Conservation (phyloP, 2,113 vertebrate species). For the Oreochromis tanganicae region DNA sequence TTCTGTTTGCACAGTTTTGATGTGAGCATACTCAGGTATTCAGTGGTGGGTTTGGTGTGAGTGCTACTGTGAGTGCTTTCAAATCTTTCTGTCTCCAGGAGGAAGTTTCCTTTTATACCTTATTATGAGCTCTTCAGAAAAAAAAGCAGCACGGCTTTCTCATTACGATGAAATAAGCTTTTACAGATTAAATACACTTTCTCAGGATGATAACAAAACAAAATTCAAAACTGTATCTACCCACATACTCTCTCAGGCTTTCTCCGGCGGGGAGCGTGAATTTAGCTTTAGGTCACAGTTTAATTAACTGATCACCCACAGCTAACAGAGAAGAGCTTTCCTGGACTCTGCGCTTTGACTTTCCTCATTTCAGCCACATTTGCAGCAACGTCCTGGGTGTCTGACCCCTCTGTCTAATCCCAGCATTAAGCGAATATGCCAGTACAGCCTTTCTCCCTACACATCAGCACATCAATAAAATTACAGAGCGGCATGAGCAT, state of each 20-base stretch:
- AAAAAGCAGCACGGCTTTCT: neutral
- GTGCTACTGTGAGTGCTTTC: neutral
- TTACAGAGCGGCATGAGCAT: neutral
- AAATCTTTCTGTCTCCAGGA: neutral
- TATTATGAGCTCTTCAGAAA: neutral
- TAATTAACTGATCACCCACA: constrained; percentile 49
- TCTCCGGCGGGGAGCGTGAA: neutral
- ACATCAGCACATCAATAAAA: neutral
- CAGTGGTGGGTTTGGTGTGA: neutral
- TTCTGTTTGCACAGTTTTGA: neutral
- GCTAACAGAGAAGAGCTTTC: neutral
- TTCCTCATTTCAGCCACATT: neutral
- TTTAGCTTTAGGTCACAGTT: constrained; percentile 39
- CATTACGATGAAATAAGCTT: constrained; percentile 1
- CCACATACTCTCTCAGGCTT: neutral
- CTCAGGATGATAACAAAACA: neutral
- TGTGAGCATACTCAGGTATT: neutral
- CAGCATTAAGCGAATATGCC: neutral
- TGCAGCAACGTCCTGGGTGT: neutral
- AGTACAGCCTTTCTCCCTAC: neutral
- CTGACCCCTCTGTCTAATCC: neutral
- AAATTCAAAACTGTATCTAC: neutral
- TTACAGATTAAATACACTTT: neutral
- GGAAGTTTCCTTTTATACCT: neutral
- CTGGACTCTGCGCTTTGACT: neutral